A percentile compares a stretch with the other conserved stretches of the same genome.
These are phyloP conservation scores for Cydia splendana DNA, from an alignment of 1,140 invertebrate genomes.

Conservation along the genomic window DNA sequence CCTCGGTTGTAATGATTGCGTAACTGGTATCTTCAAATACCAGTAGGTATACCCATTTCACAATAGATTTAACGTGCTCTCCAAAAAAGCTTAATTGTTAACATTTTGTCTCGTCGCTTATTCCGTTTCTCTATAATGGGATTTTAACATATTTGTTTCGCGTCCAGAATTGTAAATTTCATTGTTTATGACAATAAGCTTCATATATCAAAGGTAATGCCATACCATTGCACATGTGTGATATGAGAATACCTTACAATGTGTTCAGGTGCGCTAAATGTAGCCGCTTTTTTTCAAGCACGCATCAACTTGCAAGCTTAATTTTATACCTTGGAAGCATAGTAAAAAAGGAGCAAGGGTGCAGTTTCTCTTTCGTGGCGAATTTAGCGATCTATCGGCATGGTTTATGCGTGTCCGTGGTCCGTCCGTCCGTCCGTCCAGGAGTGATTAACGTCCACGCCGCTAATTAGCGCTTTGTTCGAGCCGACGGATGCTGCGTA, in stretches of 20 bases:
- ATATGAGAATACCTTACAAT: neutral
- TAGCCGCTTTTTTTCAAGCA: neutral
- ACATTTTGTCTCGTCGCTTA: neutral
- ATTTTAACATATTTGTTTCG: no score
- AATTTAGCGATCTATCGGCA: conserved; percentile 28
- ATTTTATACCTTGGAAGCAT: neutral
- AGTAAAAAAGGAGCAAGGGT: neutral
- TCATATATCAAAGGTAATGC: neutral
- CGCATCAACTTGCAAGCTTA: neutral
- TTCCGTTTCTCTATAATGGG: no score
- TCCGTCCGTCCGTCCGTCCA: conserved; percentile 15
- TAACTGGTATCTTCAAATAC: neutral
- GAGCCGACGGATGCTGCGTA: conserved; percentile 26
- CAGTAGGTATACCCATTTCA: neutral
- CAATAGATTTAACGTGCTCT: neutral
- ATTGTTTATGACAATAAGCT: neutral
- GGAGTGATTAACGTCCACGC: conserved; percentile 15
- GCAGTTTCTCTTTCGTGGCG: conserved; percentile 4
- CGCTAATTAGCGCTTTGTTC: conserved; percentile 30
- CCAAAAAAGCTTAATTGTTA: neutral
- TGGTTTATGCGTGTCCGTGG: conserved; percentile 13
- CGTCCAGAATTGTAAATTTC: no score
- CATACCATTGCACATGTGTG: no score
- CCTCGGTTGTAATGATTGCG: neutral
- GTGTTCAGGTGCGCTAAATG: neutral